Base-by-base conservation (phyloP, 1,140 invertebrate genomes). In the Brachionus koreanus region DNA sequence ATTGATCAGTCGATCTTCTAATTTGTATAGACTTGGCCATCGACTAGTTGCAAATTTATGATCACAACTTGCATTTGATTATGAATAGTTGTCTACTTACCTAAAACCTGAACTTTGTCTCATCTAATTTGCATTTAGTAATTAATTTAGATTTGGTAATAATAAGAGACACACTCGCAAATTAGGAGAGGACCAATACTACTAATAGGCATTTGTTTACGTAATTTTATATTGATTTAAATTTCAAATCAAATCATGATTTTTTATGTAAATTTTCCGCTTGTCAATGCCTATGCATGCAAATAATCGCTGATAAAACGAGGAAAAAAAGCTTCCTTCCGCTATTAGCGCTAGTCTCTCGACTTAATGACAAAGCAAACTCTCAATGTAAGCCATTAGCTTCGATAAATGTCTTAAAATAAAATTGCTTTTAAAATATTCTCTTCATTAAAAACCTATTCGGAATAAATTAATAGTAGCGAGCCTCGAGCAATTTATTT, bases 191-290 rank as follows among this genome's bases (percentile, higher is more conserved):
- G 49, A 57, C 49, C 33, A n/a, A n/a, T n/a, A n/a, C n/a, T n/a
- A 39, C 10, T 37, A 69, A 19, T 69, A 37, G 49, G 49, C 5
- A 19, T 69, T 69, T 69, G 37, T 69, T 69, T 69, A 69, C 37
- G 65, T 39, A 69, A 69, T 69, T 69, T 57, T 69, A 33, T n/a
- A 69, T 42, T 69, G 65, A 69, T 69, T 69, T 69, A 69, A 69
- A 69, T 69, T 69, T 69, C 35, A 69, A 69, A 69, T 69, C 13
- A 69, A 69, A 65, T 65, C 33, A 65, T n/a, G 25, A 37, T 67
- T 67, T 67, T 67, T 69, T 69, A 69, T 69, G 65, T 69, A 69
- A 69, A 69, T 69, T 69, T 69, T 69, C 12, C 33, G 65, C 65
- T 69, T 39, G 65, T 69, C 65, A 69, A 39, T 69, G 65, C 37